Percentiles rank a stretch among this genome's conserved stretches.
Evolutionary conservation across 2,113 vertebrate species (phyloP).

Genomic region (Neogobius melanostomus): DNA sequence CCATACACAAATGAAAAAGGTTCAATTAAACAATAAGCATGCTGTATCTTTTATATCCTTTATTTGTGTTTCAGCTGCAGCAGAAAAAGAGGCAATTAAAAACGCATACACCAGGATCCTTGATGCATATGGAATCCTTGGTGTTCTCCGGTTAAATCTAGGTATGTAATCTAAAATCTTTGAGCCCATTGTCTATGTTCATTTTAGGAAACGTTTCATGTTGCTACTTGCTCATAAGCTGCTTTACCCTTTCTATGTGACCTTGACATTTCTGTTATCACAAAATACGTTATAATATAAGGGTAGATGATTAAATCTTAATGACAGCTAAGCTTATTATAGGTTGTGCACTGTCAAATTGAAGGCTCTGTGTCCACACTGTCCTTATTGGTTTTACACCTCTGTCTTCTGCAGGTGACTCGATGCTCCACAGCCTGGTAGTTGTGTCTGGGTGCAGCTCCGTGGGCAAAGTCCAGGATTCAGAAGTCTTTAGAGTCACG

Average conservation of each 20-base stretch:
- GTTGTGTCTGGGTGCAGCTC: slow-evolving; percentile 97
- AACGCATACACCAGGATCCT: slow-evolving; percentile 88
- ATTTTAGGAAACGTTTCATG: background rate
- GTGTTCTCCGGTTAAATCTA: slow-evolving; percentile 92
- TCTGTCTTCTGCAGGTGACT: slow-evolving; percentile 79
- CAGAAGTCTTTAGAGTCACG: slow-evolving; percentile 96
- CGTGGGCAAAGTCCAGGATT: slow-evolving; percentile 96
- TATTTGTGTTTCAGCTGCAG: slow-evolving; percentile 76
- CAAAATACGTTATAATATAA: slow-evolving; percentile 33
- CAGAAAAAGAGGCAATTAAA: slow-evolving; percentile 96
- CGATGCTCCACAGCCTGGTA: slow-evolving; percentile 92
- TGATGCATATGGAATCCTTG: slow-evolving; percentile 94
- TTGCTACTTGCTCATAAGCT: slow-evolving; percentile 42
- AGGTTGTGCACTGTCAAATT: background rate
- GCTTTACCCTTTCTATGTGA: slow-evolving; percentile 44
- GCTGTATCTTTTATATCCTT: background rate
- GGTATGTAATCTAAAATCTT: slow-evolving; percentile 79
- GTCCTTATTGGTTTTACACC: background rate
- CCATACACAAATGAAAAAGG: background rate
- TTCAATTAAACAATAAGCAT: background rate
- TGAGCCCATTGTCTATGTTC: background rate
- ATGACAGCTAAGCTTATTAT: background rate
- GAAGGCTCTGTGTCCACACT: background rate
- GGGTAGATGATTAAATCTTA: slow-evolving; percentile 44
- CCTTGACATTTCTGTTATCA: slow-evolving; percentile 58